Percentiles rank a stretch among this genome's conserved stretches.
phyloP scores from a whole-genome alignment of 2,113 vertebrate species.

The Zeus faber region DNA sequence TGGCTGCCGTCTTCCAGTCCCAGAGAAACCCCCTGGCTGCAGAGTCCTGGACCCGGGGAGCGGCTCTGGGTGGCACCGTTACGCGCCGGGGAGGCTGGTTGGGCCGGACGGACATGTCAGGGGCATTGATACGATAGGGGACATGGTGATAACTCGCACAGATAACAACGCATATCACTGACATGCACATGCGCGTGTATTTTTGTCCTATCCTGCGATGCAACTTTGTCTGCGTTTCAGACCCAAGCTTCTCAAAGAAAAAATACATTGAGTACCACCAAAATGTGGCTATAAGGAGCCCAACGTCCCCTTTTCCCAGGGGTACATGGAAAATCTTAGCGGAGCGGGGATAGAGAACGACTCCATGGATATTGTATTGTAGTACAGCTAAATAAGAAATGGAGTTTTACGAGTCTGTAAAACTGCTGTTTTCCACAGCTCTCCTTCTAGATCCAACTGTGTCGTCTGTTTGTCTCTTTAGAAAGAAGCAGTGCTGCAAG shows the following conservation, averaged over 20 bases:
- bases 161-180: background rate
- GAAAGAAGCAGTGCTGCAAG: constrained; percentile 64
- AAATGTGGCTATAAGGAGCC: constrained; percentile 61
- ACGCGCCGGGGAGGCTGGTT: constrained; percentile 80
- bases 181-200: background rate
- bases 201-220: background rate
- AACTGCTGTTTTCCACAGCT: constrained; percentile 2
- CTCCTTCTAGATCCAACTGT: constrained; percentile 72
- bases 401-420: no score
- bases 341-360: constrained; percentile 61
- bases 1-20: constrained; percentile 83
- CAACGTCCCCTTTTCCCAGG: constrained; percentile 63
- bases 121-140: constrained; percentile 81
- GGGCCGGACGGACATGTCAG: constrained; percentile 77
- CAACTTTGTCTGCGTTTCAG: constrained; percentile 35
- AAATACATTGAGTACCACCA: constrained; percentile 69
- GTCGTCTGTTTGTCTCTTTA: constrained; percentile 74
- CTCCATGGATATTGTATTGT: constrained; percentile 68
- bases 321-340: constrained; percentile 71
- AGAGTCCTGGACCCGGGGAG: constrained; percentile 83
- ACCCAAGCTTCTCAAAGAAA: constrained; percentile 40
- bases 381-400: no score
- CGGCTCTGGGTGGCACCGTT: constrained; percentile 83
- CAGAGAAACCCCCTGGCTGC: constrained; percentile 75
- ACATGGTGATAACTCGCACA: constrained; percentile 67